Base-by-base conservation (phyloP, 2,797 vertebrate species). In the Chelon auratus region DNA sequence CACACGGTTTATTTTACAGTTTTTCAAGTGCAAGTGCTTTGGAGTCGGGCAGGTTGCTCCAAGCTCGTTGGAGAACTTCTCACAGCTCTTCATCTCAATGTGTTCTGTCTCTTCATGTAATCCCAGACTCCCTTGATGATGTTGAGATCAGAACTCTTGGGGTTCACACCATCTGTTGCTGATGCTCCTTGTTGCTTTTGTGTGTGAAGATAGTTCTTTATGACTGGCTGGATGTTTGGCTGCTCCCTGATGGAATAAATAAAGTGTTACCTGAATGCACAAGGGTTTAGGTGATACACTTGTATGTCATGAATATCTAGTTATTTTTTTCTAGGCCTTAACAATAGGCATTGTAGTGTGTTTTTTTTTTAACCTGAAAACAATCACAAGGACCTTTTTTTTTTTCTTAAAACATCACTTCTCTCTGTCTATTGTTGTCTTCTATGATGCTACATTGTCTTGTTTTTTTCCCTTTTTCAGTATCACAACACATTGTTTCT, bases 371-470 rank as follows among this genome's bases (percentile, higher is more conserved):
- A 42, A 61, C 20, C 13, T 37, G 13, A 37, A 17, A 14, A 40
- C 7, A 15, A 26, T 54, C 22, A 30, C 52, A 15, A 7, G 6
- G 26, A 47, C 17, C 30, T 15, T 53, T 63, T 26, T 65, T 5
- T 26, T 65, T 5, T 26, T 2, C 24, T 48, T 18, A 13, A 12
- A 17, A 37, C 24, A 42, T 58, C 11, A 43, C 55, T 54, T 39
- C 62, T 75, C 26, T 9, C 39, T 30, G 17, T 22, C 11, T 53
- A 4, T 58, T 11, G 45, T 52, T 63, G 42, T 62, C 9, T 11
- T 76, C 47, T 57, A 48, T 62, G 66, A 77, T 45, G 60, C 47
- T 62, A 61, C 59, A 15, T 59, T 40, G 45, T 70, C 18, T 50
- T 60, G 61, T 62, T 69, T 11, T 30, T 30, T 40, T 22, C 15